Percentiles rank a stretch among this genome's conserved stretches.
These are phyloP conservation scores for Drosophila nr. perissopoda DNA, from an alignment of 2,888 invertebrate species.

Conservation along the genomic window DNA sequence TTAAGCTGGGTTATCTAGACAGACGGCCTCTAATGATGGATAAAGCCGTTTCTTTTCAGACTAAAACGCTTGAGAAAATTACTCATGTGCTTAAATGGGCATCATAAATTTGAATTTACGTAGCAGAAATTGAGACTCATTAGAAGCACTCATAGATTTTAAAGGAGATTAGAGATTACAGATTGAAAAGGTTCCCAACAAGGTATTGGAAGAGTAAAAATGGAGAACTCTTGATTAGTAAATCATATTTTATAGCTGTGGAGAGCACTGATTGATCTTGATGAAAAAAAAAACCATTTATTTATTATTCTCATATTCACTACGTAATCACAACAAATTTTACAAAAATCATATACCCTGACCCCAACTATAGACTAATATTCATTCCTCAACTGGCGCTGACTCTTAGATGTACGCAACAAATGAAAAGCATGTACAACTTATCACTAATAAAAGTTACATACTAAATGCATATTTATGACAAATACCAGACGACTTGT, in stretches of 20 bases:
- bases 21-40: conserved; percentile 37
- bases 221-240: not conserved
- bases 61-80: conserved; percentile 15
- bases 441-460: conserved; percentile 36
- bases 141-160: conserved; percentile 7
- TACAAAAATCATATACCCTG: not conserved
- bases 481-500: not conserved
- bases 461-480: conserved; percentile 38
- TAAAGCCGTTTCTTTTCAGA: conserved; percentile 5
- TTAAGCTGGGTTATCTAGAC: conserved; percentile 40
- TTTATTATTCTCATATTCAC: not conserved
- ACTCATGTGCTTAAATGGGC: conserved; percentile 7
- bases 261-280: not conserved
- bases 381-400: conserved; percentile 5
- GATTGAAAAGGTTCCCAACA: not conserved
- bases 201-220: not conserved
- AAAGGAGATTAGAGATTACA: conserved; percentile 1
- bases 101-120: conserved; percentile 21
- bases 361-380: not conserved
- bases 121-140: conserved; percentile 12
- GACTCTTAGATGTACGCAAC: conserved; percentile 12
- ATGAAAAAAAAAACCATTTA: not conserved
- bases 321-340: no score
- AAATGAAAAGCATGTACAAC: conserved; percentile 15
- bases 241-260: not conserved